A percentile compares a stretch with the other conserved stretches of the same genome.
phyloP scores from a whole-genome alignment of 2,888 invertebrate species.

The Ornithoptera priamus region DNA sequence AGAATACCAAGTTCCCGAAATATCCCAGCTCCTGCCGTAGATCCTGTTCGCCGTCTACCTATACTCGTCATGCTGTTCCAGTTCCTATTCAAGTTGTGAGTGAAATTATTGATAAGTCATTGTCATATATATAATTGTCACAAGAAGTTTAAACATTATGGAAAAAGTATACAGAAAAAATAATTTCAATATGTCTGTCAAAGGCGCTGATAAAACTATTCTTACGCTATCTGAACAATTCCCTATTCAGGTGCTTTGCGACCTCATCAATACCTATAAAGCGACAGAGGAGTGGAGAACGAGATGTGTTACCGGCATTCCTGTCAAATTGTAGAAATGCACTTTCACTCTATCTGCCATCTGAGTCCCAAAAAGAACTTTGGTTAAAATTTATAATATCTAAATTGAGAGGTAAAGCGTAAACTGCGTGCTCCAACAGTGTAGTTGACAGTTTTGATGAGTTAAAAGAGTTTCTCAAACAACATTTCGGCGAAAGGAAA shows the following conservation, averaged over 20 bases:
- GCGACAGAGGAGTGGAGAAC: neutral
- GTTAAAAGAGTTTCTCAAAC: no score
- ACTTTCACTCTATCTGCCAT: conserved; percentile 17
- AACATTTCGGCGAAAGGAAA: conserved; percentile 15
- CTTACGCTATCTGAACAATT: neutral
- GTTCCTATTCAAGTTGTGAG: no score
- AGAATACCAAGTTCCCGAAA: no score
- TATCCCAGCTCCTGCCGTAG: no score
- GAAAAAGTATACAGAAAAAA: no score
- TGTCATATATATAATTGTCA: no score
- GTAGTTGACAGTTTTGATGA: conserved; percentile 15
- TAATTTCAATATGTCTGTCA: no score
- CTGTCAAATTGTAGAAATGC: conserved; percentile 26
- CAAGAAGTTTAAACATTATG: no score
- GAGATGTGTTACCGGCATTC: conserved; percentile 13
- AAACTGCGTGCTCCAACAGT: conserved; percentile 25
- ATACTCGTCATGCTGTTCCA: no score
- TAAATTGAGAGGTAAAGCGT: conserved; percentile 25
- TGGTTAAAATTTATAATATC: conserved; percentile 26
- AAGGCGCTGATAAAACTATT: no score
- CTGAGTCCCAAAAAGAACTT: conserved; percentile 15
- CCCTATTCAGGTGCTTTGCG: conserved; percentile 30
- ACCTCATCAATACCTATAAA: conserved; percentile 6
- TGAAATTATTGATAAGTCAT: no score
- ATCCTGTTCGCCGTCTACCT: no score